A percentile compares a stretch with the other conserved stretches of the same genome.
Evolutionary conservation across 2,797 vertebrate species (phyloP).

Genomic region (Geotrypetes seraphini): DNA sequence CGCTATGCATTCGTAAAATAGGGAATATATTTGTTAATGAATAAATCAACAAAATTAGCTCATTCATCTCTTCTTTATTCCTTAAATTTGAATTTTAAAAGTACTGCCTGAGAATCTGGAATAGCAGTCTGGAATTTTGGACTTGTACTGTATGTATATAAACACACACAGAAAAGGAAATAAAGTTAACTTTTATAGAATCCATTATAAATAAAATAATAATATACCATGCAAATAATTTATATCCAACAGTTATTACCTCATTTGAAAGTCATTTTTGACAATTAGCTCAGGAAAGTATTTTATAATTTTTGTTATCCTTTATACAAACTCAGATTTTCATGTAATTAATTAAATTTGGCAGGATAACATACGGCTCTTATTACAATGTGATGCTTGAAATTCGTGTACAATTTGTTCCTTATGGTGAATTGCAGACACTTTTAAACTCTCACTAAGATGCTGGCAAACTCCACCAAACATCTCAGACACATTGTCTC

Average conservation of each 20-base stretch:
- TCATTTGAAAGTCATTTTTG: conserved; percentile 31
- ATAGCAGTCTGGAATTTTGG: too few species aligned
- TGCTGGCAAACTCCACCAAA: conserved; percentile 48
- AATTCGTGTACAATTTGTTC: conserved; percentile 43
- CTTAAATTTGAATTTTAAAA: too few species aligned
- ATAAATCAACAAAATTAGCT: too few species aligned
- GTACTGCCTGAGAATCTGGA: too few species aligned
- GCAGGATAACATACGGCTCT: conserved; percentile 27
- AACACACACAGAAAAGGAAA: too few species aligned
- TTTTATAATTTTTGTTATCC: conserved; percentile 25
- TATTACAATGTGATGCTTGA: conserved; percentile 33
- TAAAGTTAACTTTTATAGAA: background rate
- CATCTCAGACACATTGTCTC: conserved; percentile 57
- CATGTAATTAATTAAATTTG: conserved; percentile 32
- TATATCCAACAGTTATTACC: conserved; percentile 16
- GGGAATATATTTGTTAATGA: too few species aligned
- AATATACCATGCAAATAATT: conserved; percentile 1
- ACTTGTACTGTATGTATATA: too few species aligned
- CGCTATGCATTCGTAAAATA: too few species aligned
- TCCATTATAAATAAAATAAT: background rate
- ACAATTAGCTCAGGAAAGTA: conserved; percentile 25
- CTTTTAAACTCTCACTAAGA: conserved; percentile 33
- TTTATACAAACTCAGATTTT: conserved; percentile 31
- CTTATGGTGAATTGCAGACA: conserved; percentile 37
- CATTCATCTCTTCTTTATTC: too few species aligned